Conservation (phyloP, 1,140 invertebrate genomes). For the Drepana arcuata region DNA sequence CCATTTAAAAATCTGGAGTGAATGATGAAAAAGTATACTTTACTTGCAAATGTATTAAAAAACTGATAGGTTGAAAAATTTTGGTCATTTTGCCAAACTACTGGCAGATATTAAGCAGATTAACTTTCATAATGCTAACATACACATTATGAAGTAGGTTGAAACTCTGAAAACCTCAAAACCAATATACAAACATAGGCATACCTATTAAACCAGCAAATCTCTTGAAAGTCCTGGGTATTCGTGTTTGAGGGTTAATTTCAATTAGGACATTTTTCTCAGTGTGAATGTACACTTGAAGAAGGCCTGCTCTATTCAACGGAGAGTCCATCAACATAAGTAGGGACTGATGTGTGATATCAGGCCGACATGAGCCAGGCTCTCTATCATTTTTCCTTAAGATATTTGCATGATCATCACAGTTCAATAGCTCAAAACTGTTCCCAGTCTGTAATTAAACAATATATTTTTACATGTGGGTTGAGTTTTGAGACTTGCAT, state of each 20-base stretch:
- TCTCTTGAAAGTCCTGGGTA: conserved; percentile 97
- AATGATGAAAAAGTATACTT: no score
- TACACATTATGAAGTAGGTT: no score
- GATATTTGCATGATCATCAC: conserved; percentile 91
- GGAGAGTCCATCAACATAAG: conserved; percentile 98
- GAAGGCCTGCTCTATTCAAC: conserved; percentile 89
- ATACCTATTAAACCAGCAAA: conserved; percentile 98
- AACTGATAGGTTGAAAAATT: no score
- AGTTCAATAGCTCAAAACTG: conserved; percentile 93
- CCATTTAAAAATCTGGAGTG: no score
- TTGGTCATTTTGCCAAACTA: no score
- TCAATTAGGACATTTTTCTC: conserved; percentile 98
- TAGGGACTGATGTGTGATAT: conserved; percentile 96
- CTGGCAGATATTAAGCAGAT: no score
- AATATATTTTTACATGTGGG: conserved; percentile 7
- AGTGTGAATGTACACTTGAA: conserved; percentile 96
- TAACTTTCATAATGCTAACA: no score
- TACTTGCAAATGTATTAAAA: no score
- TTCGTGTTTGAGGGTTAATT: conserved; percentile 98
- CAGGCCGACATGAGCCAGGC: conserved; percentile 88
- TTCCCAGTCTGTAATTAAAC: conserved; percentile 80
- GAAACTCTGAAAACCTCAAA: no score
- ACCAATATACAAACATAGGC: no score
- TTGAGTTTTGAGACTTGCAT: no score
- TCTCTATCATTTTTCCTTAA: conserved; percentile 90